Percentiles rank a stretch among this genome's conserved stretches.
Conservation (phyloP, 1,140 invertebrate genomes). For the Apis laboriosa region DNA sequence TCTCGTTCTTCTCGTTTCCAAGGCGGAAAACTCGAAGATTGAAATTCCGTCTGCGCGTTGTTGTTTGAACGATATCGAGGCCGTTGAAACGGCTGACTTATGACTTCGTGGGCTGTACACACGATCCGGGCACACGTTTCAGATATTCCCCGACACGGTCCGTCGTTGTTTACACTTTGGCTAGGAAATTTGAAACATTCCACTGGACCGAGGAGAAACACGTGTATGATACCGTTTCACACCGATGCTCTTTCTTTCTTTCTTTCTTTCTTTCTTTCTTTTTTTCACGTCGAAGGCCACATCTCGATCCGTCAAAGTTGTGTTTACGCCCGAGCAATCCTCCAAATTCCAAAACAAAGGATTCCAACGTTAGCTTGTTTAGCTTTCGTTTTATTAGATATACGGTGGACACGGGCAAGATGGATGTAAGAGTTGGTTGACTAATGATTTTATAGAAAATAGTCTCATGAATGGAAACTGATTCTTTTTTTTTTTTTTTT, state of each 20-base stretch:
- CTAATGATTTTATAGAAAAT: too few species aligned
- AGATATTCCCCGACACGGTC: conserved; percentile 29
- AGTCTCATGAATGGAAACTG: too few species aligned
- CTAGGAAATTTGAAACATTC: conserved; percentile 49
- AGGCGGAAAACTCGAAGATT: conserved; percentile 14
- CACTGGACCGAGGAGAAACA: neutral
- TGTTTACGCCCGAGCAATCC: neutral
- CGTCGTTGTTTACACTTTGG: conserved; percentile 53
- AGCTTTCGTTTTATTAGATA: neutral
- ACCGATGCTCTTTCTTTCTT: too few species aligned
- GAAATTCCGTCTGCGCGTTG: conserved; percentile 11
- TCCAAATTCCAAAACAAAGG: neutral
- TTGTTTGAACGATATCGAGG: conserved; percentile 50
- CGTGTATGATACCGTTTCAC: neutral
- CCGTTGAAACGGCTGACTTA: conserved; percentile 50
- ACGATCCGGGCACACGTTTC: conserved; percentile 41
- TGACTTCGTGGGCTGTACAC: conserved; percentile 42
- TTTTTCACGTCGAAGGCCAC: neutral
- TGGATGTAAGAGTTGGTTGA: too few species aligned
- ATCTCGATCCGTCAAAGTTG: neutral
- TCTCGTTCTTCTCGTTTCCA: neutral
- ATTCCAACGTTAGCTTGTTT: neutral
- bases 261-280: too few species aligned
- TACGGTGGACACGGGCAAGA: neutral
- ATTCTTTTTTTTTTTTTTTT: too few species aligned